Conservation (phyloP, 2,888 invertebrate species). For the Subacronicta megacephala region DNA sequence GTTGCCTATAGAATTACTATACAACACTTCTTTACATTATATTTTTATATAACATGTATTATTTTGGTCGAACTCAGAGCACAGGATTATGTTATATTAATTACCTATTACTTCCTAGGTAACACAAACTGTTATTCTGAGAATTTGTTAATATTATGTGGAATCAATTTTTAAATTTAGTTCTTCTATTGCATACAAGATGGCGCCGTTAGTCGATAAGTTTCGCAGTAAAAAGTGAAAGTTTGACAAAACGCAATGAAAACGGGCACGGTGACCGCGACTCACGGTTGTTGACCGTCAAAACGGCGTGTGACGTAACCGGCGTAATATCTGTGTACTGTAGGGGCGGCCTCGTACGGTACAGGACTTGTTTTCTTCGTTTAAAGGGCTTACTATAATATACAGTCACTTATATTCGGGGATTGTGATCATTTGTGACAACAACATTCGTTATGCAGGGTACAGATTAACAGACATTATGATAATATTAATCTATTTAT, state of each 20-base stretch:
- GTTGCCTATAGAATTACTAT: too few species aligned
- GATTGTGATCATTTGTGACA: too few species aligned
- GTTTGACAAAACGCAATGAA: constrained; percentile 66
- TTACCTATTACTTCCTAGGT: too few species aligned
- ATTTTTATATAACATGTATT: too few species aligned
- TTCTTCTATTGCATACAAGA: constrained; percentile 40
- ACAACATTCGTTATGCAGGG: too few species aligned
- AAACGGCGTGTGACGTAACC: constrained; percentile 77
- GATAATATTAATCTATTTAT: too few species aligned
- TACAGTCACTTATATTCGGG: constrained; percentile 13
- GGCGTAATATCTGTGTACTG: constrained; percentile 53
- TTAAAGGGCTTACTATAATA: constrained; percentile 16
- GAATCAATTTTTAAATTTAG: background rate
- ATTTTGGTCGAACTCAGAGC: too few species aligned
- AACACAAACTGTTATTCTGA: too few species aligned
- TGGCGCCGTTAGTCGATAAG: constrained; percentile 34
- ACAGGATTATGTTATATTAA: too few species aligned
- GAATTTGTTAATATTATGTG: too few species aligned
- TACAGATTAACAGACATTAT: too few species aligned
- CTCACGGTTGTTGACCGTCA: constrained; percentile 86
- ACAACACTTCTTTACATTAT: too few species aligned
- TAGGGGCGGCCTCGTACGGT: constrained; percentile 44
- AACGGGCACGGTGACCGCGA: constrained; percentile 77
- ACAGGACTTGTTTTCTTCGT: constrained; percentile 38
- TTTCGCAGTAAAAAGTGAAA: constrained; percentile 74